Percentiles rank a stretch among this genome's conserved stretches.
Conservation (phyloP, 2,797 vertebrate species). For the Hylomyscus alleni region DNA sequence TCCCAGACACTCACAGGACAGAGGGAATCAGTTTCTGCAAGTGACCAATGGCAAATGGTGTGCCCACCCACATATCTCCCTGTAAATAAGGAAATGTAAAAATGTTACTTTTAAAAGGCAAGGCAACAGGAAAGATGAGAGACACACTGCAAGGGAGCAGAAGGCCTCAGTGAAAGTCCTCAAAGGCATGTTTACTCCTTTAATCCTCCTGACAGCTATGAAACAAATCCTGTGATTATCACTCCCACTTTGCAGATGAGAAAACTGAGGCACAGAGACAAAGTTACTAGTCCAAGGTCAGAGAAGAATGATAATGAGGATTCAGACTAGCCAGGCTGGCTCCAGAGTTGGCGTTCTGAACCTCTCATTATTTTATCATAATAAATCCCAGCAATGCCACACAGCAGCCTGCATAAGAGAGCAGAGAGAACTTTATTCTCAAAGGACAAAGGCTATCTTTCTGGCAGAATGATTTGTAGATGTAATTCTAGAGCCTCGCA, state of each 20-base stretch:
- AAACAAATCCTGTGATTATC: conserved; percentile 40
- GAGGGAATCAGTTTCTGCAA: background rate
- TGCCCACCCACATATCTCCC: background rate
- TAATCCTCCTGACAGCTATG: background rate
- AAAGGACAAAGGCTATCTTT: background rate
- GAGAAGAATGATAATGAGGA: background rate
- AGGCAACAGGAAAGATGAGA: background rate
- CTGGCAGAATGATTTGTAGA: background rate
- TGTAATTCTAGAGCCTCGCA: background rate
- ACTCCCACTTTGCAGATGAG: conserved; percentile 42
- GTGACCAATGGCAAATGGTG: background rate
- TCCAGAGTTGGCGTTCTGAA: background rate
- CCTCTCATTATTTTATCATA: conserved; percentile 51
- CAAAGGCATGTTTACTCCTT: background rate
- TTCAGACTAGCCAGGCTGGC: background rate
- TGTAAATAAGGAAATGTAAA: background rate
- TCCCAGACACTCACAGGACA: background rate
- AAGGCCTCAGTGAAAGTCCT: background rate
- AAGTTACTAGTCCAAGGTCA: conserved; percentile 3
- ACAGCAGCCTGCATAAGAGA: background rate
- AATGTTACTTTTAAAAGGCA: background rate
- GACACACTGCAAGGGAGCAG: background rate
- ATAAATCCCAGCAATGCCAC: background rate
- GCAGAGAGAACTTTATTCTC: background rate
- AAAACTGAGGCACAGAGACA: conserved; percentile 29